Evolutionary conservation across 2,888 invertebrate genomes (phyloP).

Genomic region (Stenchaetothrips biformis): DNA sequence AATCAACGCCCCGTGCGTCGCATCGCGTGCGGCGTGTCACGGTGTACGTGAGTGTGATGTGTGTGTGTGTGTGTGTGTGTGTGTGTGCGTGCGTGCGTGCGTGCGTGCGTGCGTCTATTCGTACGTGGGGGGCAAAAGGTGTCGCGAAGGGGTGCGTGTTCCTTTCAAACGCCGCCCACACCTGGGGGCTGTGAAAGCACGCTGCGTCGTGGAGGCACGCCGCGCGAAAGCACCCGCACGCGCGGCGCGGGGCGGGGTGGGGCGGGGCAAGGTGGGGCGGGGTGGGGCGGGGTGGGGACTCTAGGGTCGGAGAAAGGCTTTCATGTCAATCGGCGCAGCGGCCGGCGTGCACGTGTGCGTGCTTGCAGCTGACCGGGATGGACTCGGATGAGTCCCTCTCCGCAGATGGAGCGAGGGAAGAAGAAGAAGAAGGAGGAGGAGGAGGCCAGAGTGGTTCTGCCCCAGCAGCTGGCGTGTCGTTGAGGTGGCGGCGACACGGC

Average conservation of each 20-base stretch:
- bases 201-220: too few species aligned
- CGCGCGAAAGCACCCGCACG: too few species aligned
- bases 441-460: too few species aligned
- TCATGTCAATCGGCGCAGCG: too few species aligned
- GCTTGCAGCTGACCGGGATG: background rate
- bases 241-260: too few species aligned
- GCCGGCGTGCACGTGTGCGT: background rate
- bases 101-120: background rate
- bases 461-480: background rate
- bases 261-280: too few species aligned
- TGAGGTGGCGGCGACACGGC: background rate
- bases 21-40: background rate
- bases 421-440: background rate
- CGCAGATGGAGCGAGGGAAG: background rate
- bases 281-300: too few species aligned
- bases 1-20: background rate
- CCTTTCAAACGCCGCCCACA: too few species aligned
- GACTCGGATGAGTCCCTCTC: background rate
- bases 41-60: background rate
- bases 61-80: background rate
- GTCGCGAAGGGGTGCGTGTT: background rate
- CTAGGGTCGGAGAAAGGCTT: background rate
- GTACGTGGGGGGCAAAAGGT: background rate
- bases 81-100: background rate
- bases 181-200: constrained; percentile 11